Evolutionary conservation across 2,113 vertebrate genomes (phyloP), one percentile per base, ranked within the genome.

Genomic region (Xiphias gladius): DNA sequence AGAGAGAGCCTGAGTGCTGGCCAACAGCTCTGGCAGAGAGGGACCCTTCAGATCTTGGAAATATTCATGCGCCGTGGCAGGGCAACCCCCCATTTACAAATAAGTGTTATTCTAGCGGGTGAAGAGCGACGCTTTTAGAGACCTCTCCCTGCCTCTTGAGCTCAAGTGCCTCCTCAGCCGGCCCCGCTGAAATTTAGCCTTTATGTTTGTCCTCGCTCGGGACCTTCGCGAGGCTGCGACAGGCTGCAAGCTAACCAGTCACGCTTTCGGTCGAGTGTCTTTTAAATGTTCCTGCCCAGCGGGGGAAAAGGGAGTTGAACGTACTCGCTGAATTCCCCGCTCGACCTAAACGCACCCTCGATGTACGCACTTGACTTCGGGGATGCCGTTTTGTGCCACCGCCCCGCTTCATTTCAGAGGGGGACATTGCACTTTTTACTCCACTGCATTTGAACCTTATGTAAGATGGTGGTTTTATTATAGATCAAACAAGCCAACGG

Each of bases 11-110:
- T 76, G 84, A 90, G 71, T 11, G 41, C 62, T 69, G 80, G 86
- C 92, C 89, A 91, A 86, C 69, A 79, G 86, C 85, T 87, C 88
- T 93, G 88, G 84, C 87, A 87, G 57, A 85, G 91, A 93, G 77
- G 87, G 82, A 74, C 80, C 87, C 92, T 90, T 94, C 91, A 94
- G 91, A 95, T 93, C 89, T 92, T 89, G 91, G 86, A 94, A 95
- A 94, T 95, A 94, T 94, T 91, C 94, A 57, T 89, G 90, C 72
- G 87, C 87, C 84, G 72, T 68, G 80, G 86, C 80, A 76, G 75
- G 84, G 90, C 91, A 84, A 82, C 74, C 92, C 92, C 90, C 90
- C 92, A 85, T 85, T 91, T 92, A 93, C 91, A 92, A 71, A 80
- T 77, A 84, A 88, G 90, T 92, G 87, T 90, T 90, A 89, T 89